Evolutionary conservation across 2,797 vertebrate species (phyloP).

Genomic region (Podarcis lilfordi): DNA sequence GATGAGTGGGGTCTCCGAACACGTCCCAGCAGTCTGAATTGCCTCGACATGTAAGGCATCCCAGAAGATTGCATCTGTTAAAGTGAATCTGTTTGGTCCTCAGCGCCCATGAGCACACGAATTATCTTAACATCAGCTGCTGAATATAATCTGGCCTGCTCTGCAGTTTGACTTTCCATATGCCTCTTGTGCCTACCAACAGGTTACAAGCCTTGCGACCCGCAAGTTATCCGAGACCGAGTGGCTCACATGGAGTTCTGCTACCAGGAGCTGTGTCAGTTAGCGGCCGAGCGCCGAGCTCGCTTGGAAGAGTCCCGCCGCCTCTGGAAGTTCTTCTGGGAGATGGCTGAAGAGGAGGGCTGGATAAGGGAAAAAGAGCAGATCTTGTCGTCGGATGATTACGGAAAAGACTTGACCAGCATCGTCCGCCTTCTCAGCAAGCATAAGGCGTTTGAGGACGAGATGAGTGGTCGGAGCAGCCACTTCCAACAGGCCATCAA

Average conservation of each 20-base stretch:
- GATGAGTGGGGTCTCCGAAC: background rate
- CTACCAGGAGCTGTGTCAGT: conserved; percentile 94
- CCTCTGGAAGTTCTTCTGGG: conserved; percentile 99
- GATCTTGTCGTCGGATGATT: conserved; percentile 95
- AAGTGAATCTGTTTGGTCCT: background rate
- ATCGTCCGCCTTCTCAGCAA: conserved; percentile 92
- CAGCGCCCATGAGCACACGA: too few relatives aligned
- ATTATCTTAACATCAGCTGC: background rate
- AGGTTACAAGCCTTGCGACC: conserved; percentile 98
- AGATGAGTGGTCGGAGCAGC: conserved; percentile 91
- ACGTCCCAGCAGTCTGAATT: background rate
- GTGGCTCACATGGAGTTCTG: conserved; percentile 98
- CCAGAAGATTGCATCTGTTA: background rate
- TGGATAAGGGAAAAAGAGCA: conserved; percentile 99
- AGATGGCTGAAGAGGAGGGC: conserved; percentile 98
- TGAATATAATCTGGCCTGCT: accelerated
- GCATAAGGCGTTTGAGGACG: conserved; percentile 94
- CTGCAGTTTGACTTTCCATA: conserved; percentile 11
- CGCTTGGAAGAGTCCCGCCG: conserved; percentile 94
- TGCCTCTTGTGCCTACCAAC: conserved; percentile 18
- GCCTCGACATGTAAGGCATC: background rate
- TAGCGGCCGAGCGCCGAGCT: conserved; percentile 90
- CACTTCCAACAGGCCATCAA: conserved; percentile 93
- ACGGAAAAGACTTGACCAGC: conserved; percentile 93
- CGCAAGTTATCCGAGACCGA: conserved; percentile 94